Conservation (phyloP, 2,797 vertebrate species). For the Rachycentron canadum region DNA sequence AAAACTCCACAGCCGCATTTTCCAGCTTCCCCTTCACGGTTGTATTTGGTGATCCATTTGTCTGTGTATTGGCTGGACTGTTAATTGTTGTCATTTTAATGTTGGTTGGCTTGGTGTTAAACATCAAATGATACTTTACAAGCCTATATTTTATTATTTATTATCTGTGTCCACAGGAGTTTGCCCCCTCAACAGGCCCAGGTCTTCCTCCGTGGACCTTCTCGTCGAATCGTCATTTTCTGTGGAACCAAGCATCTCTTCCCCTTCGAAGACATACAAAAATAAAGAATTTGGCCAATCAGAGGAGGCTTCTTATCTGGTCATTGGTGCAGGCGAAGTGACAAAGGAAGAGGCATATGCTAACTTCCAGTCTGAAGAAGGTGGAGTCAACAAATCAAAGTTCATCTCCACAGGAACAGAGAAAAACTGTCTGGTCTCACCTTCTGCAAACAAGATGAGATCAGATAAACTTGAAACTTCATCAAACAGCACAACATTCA, state of each 20-base stretch:
- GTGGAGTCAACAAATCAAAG: constrained; percentile 49
- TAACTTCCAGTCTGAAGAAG: constrained; percentile 66
- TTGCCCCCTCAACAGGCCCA: constrained; percentile 69
- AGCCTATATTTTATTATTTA: constrained; percentile 18
- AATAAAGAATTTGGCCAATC: constrained; percentile 53
- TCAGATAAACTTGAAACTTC: constrained; percentile 72
- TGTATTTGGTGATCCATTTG: constrained; percentile 91
- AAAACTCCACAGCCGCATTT: constrained; percentile 85
- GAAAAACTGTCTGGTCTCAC: constrained; percentile 33
- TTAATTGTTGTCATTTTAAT: constrained; percentile 66
- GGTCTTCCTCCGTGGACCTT: constrained; percentile 83
- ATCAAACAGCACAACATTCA: constrained; percentile 69
- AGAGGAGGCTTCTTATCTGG: constrained; percentile 78
- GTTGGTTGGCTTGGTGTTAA: constrained; percentile 72
- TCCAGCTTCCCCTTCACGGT: constrained; percentile 87
- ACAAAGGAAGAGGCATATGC: constrained; percentile 70
- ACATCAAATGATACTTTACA: constrained; percentile 11
- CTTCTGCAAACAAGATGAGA: constrained; percentile 49
- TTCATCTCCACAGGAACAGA: constrained; percentile 28
- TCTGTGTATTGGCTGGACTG: constrained; percentile 83
- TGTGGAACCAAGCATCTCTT: constrained; percentile 43
- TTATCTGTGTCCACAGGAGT: constrained; percentile 76
- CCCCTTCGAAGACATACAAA: constrained; percentile 60
- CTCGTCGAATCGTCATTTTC: constrained; percentile 76
- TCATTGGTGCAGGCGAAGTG: constrained; percentile 68